Conservation (phyloP, 2,113 vertebrate species). For the Pipa parva region DNA sequence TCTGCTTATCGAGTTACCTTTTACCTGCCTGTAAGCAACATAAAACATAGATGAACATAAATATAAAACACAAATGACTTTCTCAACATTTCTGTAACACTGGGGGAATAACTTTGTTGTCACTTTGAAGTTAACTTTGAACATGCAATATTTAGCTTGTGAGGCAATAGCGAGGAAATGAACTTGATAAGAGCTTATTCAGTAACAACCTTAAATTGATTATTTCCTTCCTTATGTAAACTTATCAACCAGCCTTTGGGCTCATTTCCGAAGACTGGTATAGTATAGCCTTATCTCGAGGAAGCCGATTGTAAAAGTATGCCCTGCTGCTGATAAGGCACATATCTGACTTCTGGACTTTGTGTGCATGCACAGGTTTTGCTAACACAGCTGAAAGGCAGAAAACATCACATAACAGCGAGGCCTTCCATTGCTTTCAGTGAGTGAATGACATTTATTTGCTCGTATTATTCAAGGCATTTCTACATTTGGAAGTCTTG, state of each 20-base stretch:
- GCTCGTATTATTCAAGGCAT: not conserved
- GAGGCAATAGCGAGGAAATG: conserved; percentile 75
- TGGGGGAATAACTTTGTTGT: conserved; percentile 46
- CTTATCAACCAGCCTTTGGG: conserved; percentile 71
- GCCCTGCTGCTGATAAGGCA: conserved; percentile 68
- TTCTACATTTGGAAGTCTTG: too few relatives aligned
- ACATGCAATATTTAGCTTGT: conserved; percentile 80
- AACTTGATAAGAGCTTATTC: conserved; percentile 75
- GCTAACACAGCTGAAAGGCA: conserved; percentile 2
- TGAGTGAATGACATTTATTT: not conserved
- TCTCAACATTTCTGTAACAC: conserved; percentile 49
- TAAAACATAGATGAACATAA: not conserved
- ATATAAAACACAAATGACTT: conserved; percentile 41
- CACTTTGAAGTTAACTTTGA: conserved; percentile 65
- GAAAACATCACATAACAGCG: not conserved
- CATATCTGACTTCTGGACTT: conserved; percentile 36
- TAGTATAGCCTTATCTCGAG: conserved; percentile 73
- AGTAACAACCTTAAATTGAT: conserved; percentile 87
- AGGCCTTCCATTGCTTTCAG: not conserved
- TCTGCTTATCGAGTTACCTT: too few relatives aligned
- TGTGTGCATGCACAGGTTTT: conserved; percentile 21
- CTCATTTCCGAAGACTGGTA: conserved; percentile 75
- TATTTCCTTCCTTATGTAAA: conserved; percentile 93
- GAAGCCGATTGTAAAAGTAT: conserved; percentile 71
- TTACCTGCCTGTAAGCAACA: too few relatives aligned